Percentiles rank a stretch among this genome's conserved stretches.
Evolutionary conservation across 2,888 invertebrate species (phyloP).

Genomic region (Cistogaster globosa): DNA sequence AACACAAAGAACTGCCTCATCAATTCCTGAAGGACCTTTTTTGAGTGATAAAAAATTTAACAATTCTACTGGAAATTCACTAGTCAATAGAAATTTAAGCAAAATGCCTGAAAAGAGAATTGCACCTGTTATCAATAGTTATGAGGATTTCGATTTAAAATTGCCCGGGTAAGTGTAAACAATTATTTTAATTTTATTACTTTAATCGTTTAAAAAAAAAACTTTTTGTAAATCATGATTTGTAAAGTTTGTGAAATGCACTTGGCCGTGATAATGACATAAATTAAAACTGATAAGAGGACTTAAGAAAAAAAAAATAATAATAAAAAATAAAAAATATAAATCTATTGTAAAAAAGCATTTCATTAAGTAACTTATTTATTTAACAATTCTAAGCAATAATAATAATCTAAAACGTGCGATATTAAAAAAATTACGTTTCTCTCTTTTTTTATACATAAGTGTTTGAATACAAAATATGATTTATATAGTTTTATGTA

Average conservation of each 20-base stretch:
- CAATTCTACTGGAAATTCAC: background rate
- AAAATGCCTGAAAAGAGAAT: slow-evolving; percentile 78
- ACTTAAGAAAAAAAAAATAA: background rate
- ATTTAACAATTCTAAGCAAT: background rate
- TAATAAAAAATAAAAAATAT: background rate
- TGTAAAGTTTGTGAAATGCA: slow-evolving; percentile 22
- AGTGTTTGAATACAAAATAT: background rate
- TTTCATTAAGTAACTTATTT: background rate
- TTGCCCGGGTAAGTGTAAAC: slow-evolving; percentile 79
- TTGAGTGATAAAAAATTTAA: background rate
- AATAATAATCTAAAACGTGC: slow-evolving; percentile 3
- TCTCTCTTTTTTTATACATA: background rate
- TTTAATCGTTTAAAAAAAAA: background rate
- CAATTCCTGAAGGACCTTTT: slow-evolving; percentile 26
- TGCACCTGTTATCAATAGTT: slow-evolving; percentile 77
- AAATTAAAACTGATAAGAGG: slow-evolving; percentile 31
- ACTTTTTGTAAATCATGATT: slow-evolving; percentile 30
- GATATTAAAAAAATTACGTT: background rate
- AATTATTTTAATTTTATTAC: background rate
- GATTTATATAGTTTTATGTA: no score
- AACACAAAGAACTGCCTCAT: slow-evolving; percentile 46
- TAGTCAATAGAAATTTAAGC: slow-evolving; percentile 43
- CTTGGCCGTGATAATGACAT: slow-evolving; percentile 32
- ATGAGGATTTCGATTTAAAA: slow-evolving; percentile 79
- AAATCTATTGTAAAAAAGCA: background rate